Evolutionary conservation across 2,888 invertebrate species (phyloP), one percentile per base, ranked within the genome.

Genomic region (Macrostomum cliftonense): DNA sequence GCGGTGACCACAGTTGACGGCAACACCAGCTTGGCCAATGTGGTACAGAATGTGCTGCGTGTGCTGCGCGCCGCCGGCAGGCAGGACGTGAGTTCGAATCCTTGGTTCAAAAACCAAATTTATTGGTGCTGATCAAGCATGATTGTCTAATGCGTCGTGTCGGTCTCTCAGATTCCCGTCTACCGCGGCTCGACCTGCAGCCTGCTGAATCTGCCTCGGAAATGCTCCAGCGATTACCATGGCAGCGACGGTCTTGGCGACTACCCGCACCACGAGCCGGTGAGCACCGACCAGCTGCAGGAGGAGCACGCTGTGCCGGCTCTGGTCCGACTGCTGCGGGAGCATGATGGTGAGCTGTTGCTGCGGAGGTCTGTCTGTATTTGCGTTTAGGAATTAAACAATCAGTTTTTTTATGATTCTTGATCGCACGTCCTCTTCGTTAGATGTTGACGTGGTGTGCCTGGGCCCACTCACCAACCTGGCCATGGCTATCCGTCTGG

Each of bases 391-490:
- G 9, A 28, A 28, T 7, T 28, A 28, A 28, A 28, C 28, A 28
- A 28, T 28, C 28, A 9, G 9, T 28, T 9, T 7, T 9, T 28
- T 4, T 28, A 9, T 28, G 9, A 28, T 4, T 7, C 5, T 7
- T 12, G 50, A 42, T 40, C 14, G 12, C 2, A 4, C 28, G 38
- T 40, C 13, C 13, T 37, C 56, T 51, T 12, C 47, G 63, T 67
- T 63, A 20, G 57, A 61, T 44, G 47, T 65, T 19, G 61, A 57
- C 5, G 53, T 67, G 4, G 52, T 83, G 20, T 60, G 62, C 45
- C 50, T 71, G 5, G 85, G 80, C 0, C 78, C 86, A 0, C 65
- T 86, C 21, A 85, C 85, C 0, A 86, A 85, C 60, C 71, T 83
- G 42, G 86, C 84, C 0, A 60, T 83, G 52, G 78, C 82, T 1